Percentiles rank a stretch among this genome's conserved stretches.
These are phyloP conservation scores for Lophotis ruficrista DNA, from an alignment of 2,113 vertebrate genomes.

Conservation along the genomic window DNA sequence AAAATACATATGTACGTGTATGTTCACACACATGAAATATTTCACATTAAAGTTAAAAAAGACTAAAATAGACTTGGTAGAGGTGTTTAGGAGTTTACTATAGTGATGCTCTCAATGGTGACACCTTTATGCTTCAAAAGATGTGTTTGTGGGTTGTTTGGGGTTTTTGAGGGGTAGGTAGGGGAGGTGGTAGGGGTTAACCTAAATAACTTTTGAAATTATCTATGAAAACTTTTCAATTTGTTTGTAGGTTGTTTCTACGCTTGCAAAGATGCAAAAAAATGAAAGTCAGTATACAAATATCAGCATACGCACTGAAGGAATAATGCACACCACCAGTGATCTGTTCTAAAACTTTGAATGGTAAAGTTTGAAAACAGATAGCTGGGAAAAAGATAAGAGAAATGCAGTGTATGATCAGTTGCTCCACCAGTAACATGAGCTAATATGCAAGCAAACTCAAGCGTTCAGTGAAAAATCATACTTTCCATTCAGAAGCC, in stretches of 20 bases:
- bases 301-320: not conserved
- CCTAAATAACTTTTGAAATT: not conserved
- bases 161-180: not conserved
- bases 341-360: not conserved
- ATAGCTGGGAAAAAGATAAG: not conserved
- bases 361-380: not conserved
- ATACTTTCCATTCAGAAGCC: not conserved
- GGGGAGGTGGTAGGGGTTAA: rapidly evolving
- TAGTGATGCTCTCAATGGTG: not conserved
- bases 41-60: not conserved
- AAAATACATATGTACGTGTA: not conserved
- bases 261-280: not conserved
- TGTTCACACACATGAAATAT: not conserved
- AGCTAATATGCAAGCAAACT: not conserved
- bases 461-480: not conserved
- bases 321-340: not conserved
- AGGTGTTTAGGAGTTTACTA: not conserved
- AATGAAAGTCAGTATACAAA: not conserved
- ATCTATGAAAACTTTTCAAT: not conserved
- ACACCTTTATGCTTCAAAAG: not conserved
- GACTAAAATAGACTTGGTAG: not conserved
- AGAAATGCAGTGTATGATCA: not conserved
- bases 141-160: not conserved
- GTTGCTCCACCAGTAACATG: not conserved
- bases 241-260: not conserved